Base-by-base conservation (phyloP, 2,113 vertebrate genomes). In the Ovibos moschatus region DNA sequence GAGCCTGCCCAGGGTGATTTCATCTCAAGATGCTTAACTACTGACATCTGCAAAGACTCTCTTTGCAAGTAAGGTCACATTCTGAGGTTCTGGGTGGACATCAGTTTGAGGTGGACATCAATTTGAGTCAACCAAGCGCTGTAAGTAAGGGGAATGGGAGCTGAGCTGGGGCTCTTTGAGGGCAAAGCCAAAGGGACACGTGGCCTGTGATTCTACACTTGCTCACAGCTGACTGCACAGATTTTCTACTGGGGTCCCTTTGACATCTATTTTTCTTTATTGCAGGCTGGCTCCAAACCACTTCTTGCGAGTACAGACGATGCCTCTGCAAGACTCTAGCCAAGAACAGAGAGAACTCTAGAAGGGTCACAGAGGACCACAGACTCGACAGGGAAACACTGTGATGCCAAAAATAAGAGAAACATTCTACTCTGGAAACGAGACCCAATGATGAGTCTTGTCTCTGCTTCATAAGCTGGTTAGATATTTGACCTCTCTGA, bases 161-260 rank as follows among this genome's bases (percentile, higher is more conserved):
- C 76, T 19, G 5, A 51, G n/a, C 7, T 6, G 4, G 64, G 33
- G 17, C 27, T 62, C 15, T 62, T 14, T 36, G 58, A 40, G 12
- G 7, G 4, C 30, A 67, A 83, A 92, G 67, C 50, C 17, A 25
- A 21, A 11, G 40, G 3, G 27, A 15, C 17, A 23, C 0, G 0
- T 1, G n/a, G 19, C n/a, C 81, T 19, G 2, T 13, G 19, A 27
- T 7, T 4, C 16, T 23, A 12, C 27, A 2, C 2, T 12, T 82
- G 40, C 25, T 87, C 58, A 81, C 19, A 14, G 58, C 87, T 71
- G 67, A 13, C 33, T 71, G 74, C 60, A 14, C 17, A 19, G 60
- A n/a, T 85, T 17, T 14, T 7, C 76, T 36, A 19, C 11, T 13
- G 15, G 23, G 40, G 12, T 76, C 71, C 40, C 12, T 12, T 47